A percentile compares a stretch with the other conserved stretches of the same genome.
Evolutionary conservation across 1,140 invertebrate genomes (phyloP).

Genomic region (Bombus fervidus): DNA sequence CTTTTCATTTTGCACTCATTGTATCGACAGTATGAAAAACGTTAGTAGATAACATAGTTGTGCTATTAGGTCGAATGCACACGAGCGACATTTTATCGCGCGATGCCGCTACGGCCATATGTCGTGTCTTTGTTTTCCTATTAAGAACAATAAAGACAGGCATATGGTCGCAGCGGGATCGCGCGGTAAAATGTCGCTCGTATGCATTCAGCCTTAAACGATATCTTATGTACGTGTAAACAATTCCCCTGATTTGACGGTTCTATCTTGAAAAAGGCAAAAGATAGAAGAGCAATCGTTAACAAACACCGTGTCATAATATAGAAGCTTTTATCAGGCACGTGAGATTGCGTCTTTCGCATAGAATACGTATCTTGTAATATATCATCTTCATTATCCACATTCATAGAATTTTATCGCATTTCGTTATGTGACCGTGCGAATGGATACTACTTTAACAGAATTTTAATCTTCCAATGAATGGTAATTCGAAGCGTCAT

Average conservation of each 20-base stretch:
- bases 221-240: neutral
- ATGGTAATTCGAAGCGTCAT: neutral
- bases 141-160: too few species aligned
- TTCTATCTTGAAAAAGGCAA: neutral
- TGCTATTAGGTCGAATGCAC: neutral
- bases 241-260: neutral
- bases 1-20: neutral
- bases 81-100: too few species aligned
- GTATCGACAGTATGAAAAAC: neutral
- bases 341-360: neutral
- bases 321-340: neutral
- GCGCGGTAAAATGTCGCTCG: too few species aligned
- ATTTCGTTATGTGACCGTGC: neutral
- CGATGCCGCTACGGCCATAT: too few species aligned
- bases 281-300: neutral
- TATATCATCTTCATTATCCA: neutral
- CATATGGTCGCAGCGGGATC: too few species aligned
- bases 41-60: neutral
- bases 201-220: neutral
- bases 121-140: too few species aligned
- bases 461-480: neutral
- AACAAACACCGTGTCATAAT: neutral
- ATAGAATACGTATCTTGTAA: neutral
- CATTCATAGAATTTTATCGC: neutral
- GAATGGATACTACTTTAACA: neutral